Evolutionary conservation across 2,113 vertebrate genomes (phyloP), one percentile per base, ranked within the genome.

Genomic region (Phalacrocorax aristotelis): DNA sequence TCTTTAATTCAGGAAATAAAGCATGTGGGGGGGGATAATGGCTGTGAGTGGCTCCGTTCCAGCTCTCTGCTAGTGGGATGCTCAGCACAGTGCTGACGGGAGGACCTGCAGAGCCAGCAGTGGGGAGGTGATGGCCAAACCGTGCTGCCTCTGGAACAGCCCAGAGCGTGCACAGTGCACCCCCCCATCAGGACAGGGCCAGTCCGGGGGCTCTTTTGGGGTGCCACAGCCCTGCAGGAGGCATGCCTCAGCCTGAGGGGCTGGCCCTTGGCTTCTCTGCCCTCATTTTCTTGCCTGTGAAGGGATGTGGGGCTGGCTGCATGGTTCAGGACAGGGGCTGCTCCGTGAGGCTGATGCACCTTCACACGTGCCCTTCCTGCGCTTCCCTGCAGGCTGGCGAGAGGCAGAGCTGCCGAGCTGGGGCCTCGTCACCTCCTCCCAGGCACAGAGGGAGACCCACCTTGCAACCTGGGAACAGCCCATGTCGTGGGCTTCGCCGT

Each of bases 1-100:
- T 89, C 70, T 95, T 94, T 93, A 91, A 95, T 97, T 93, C 83
- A 61, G 81, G 82, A 94, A 96, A 68, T 57, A 61, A 74, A 70
- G 78, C 29, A 25, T 5, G 6, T 55, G 72, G 6, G 29, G 60
- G 80, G 49, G 69, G 48, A 29, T 92, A 77, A 74, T 57, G 51
- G 51, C 30, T 61, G 34, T 20, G 14, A 19, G 62, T 34, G 32
- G 54, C 52, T 76, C 60, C 27, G 77, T 71, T 55, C 57, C 66
- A 23, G 27, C 69, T 38, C 83, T 49, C 38, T 65, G 51, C 44
- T 49, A 69, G 27, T 10, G 80, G 68, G 75, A 48, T 55, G 57
- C 52, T 65, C 40, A 44, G 69, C 21, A 18, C 44, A 13, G 3
- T 10, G 34, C 57, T 80, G 34, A 3, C 0, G 6, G 29, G 66